A percentile compares a stretch with the other conserved stretches of the same genome.
phyloP scores from a whole-genome alignment of 2,797 vertebrate species.

The Sebastes alutus region DNA sequence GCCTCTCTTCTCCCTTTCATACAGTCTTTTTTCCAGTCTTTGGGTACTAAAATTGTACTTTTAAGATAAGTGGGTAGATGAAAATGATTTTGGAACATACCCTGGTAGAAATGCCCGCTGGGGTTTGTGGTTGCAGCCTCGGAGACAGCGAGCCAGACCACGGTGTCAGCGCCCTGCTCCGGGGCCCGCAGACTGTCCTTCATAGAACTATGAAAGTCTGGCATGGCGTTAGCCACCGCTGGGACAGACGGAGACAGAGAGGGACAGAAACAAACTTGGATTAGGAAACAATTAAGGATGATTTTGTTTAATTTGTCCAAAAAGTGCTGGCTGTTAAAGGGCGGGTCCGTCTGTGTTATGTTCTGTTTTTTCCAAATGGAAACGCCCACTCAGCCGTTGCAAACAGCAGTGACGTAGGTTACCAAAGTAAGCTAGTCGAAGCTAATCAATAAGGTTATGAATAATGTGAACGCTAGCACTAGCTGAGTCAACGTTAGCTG shows the following conservation, averaged over 20 bases:
- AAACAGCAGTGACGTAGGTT: too few species aligned
- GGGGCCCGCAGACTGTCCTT: slow-evolving; percentile 82
- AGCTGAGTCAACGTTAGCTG: too few species aligned
- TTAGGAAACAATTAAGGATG: too few species aligned
- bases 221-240: slow-evolving; percentile 84
- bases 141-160: slow-evolving; percentile 82
- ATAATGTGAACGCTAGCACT: too few species aligned
- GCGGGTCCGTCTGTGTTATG: too few species aligned
- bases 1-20: not conserved
- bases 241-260: not conserved
- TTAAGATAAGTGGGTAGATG: not conserved
- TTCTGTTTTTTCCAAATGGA: too few species aligned
- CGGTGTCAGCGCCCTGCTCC: slow-evolving; percentile 84
- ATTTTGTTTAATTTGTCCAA: too few species aligned
- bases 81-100: slow-evolving; percentile 43
- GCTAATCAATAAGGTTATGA: too few species aligned
- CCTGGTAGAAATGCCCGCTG: slow-evolving; percentile 82
- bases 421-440: too few species aligned
- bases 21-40: not conserved
- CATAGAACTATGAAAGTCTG: slow-evolving; percentile 86
- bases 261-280: not conserved
- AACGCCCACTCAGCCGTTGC: too few species aligned
- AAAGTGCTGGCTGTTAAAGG: too few species aligned
- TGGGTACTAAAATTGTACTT: rapidly evolving
- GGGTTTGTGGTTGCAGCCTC: slow-evolving; percentile 73